Base-by-base conservation (phyloP, 2,888 invertebrate species). In the Xestobium rufovillosum region DNA sequence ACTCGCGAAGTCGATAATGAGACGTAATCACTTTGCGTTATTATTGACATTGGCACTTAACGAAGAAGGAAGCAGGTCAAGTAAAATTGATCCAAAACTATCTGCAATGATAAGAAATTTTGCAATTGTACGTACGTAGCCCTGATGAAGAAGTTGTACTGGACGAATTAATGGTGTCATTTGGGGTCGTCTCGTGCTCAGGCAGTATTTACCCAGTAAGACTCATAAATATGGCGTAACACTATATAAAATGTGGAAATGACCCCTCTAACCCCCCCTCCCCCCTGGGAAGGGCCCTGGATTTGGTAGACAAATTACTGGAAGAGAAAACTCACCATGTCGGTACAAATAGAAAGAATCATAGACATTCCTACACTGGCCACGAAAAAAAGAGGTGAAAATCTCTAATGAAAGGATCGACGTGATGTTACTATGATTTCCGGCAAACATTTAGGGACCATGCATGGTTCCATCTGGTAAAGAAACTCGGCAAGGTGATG, bases 181-280 rank as follows among this genome's bases (percentile, higher is more conserved):
- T 56, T 53, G 56, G 10, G 60, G 59, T 3, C 49, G 55, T 3
- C 36, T 59, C 10, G 38, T 27, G 14, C 54, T 56, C 36, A 31
- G 56, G 3, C 57, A 61, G 39, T 53, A 53, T 23, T 55, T 57
- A 4, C 48, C 51, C 38, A 47, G 50, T n/a, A 61, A 59, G 41
- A 30, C 49, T 1, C 55, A 59, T 19, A 41, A 41, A 17, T n/a
- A 28, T 10, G 28, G 28, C 8, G 11, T 28, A 10, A 28, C 8
- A 28, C 17, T 63, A 0, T 59, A 62, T 42, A 52, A 55, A 4
- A 39, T 62, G 1, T 48, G 53, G 12, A n/a, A n/a, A n/a, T n/a
- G n/a, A n/a, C n/a, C n/a, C n/a, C n/a, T n/a, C n/a, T n/a, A n/a
- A n/a, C 35, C n/a, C 23, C n/a, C n/a, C n/a, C 8, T n/a, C 8